phyloP scores from a whole-genome alignment of 1,140 invertebrate species.

The Mactra quadrangularis region DNA sequence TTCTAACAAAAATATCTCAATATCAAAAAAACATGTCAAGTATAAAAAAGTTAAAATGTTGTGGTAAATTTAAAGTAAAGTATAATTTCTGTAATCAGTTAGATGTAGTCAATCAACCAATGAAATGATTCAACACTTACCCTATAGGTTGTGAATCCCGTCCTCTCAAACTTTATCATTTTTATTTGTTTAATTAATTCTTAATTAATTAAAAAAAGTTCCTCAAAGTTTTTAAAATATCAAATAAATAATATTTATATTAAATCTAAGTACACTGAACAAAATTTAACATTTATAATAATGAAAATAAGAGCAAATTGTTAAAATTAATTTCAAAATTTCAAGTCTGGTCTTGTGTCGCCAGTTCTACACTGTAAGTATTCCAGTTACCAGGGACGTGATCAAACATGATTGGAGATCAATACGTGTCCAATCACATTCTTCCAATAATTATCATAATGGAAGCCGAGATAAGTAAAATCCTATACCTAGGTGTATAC shows the following conservation, averaged over 20 bases:
- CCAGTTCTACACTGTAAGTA: constrained; percentile 5
- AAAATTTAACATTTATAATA: background rate
- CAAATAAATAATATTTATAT: constrained; percentile 17
- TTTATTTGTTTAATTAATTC: constrained; percentile 41
- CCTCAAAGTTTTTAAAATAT: constrained; percentile 8
- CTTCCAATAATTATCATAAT: constrained; percentile 53
- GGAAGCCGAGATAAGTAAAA: constrained; percentile 52
- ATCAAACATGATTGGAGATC: constrained; percentile 56
- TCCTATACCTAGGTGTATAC: constrained; percentile 27
- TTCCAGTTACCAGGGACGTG: constrained; percentile 45
- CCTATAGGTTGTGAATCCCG: constrained; percentile 79
- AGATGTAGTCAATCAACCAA: constrained; percentile 55
- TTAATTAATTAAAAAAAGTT: background rate
- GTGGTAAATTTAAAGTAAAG: no score
- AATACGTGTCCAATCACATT: constrained; percentile 62
- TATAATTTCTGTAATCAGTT: no score
- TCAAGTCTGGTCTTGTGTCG: constrained; percentile 51
- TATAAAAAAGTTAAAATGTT: no score
- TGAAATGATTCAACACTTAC: constrained; percentile 69
- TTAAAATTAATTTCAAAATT: constrained; percentile 25
- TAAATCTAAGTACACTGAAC: constrained; percentile 19
- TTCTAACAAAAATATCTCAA: no score
- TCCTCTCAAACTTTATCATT: constrained; percentile 81
- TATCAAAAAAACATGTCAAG: no score
- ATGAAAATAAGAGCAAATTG: background rate